Evolutionary conservation across 2,888 invertebrate species (phyloP).

Genomic region (Rhamnusium bicolor): DNA sequence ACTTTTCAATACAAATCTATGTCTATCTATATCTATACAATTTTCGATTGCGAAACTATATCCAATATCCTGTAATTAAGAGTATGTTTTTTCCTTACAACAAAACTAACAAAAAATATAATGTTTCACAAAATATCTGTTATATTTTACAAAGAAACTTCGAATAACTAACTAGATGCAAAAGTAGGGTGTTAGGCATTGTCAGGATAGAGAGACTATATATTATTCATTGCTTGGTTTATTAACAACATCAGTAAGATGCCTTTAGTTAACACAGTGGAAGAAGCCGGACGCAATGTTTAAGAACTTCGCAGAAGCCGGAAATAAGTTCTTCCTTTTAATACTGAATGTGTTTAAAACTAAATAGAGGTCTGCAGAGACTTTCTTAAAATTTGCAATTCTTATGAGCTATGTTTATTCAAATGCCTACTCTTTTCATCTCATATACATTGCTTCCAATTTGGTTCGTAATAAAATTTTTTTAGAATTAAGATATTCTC

Average conservation of each 20-base stretch:
- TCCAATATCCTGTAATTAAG: background rate
- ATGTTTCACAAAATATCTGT: background rate
- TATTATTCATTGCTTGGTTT: slow-evolving; percentile 53
- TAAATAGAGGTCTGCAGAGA: slow-evolving; percentile 46
- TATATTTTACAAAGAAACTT: slow-evolving; percentile 25
- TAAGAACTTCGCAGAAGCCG: slow-evolving; percentile 56
- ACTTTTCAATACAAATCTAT: too few species aligned
- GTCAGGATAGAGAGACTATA: slow-evolving; percentile 35
- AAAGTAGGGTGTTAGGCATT: slow-evolving; percentile 33
- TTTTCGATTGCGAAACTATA: background rate
- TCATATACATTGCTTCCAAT: slow-evolving; percentile 16
- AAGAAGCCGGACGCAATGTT: slow-evolving; percentile 54
- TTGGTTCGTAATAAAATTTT: slow-evolving; percentile 3
- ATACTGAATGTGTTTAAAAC: slow-evolving; percentile 51
- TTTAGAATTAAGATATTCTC: too few species aligned
- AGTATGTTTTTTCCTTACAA: too few species aligned
- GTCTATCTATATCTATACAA: too few species aligned
- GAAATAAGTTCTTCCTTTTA: slow-evolving; percentile 56
- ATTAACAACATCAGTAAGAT: slow-evolving; percentile 52
- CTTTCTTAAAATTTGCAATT: slow-evolving; percentile 52
- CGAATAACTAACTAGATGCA: slow-evolving; percentile 35
- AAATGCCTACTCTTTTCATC: slow-evolving; percentile 21
- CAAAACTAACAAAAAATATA: background rate
- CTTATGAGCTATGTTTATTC: slow-evolving; percentile 44
- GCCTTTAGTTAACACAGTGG: slow-evolving; percentile 48